Base-by-base conservation (phyloP, 2,113 vertebrate genomes). In the Protomyctophum bolini region DNA sequence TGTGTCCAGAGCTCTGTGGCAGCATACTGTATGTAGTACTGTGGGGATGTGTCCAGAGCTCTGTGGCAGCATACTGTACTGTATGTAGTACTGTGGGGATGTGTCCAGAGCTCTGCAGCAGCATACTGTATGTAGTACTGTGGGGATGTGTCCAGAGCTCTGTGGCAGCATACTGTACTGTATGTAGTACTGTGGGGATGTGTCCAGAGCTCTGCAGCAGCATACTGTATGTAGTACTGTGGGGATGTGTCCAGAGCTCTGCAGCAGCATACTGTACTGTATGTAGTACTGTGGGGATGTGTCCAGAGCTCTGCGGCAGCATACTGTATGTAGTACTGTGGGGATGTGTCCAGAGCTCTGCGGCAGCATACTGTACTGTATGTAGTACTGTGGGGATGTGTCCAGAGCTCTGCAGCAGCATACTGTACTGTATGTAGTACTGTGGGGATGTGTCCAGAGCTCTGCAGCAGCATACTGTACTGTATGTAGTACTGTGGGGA, bases 291-390 rank as follows among this genome's bases (percentile, higher is more conserved):
- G 11, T 8, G 11, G 14, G 79, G 81, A 73, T 33, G 50, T 1
- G 71, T 82, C 74, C 85, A 83, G 80, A 74, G 69, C 79, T 76
- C 21, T 21, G 21, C 1, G 21, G 21, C 21, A 21, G 21, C 21
- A 21, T 21, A 61, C 33, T n/a, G n/a, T n/a, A n/a, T n/a, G 54
- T 63, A 21, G 21, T 21, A 45, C 45, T 9, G 10, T n/a, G 11
- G 14, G 81, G 83, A 75, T 29, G 50, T 1, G 71, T 57, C 21
- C 21, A 21, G 21, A 21, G 21, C n/a, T n/a, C n/a, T n/a, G n/a
- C n/a, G n/a, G n/a, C n/a, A n/a, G n/a, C n/a, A n/a, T n/a, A n/a
- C n/a, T n/a, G 62, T 70, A 55, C 69, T 56, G 8, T 1, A n/a
- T n/a, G 10, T 54, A 61, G 57, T 41, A 33, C 45, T 9, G 11